phyloP scores from a whole-genome alignment of 1,140 invertebrate genomes.

The Gonioctena quinquepunctata region DNA sequence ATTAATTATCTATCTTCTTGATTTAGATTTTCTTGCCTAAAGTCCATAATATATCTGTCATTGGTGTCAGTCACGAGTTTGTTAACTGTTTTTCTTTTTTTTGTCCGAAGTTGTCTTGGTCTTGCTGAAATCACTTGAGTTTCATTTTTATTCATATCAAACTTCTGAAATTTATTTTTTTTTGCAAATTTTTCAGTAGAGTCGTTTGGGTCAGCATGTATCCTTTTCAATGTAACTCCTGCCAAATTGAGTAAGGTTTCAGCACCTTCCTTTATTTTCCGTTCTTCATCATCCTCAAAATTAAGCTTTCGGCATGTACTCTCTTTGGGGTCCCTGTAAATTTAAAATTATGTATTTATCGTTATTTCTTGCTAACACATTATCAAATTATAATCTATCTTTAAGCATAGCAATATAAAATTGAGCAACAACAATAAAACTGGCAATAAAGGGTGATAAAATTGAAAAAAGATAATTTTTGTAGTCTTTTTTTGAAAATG shows the following conservation, averaged over 20 bases:
- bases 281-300: slow-evolving; percentile 70
- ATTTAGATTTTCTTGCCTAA: not conserved
- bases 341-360: too few species aligned
- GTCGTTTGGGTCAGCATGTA: slow-evolving; percentile 31
- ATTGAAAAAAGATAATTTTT: too few species aligned
- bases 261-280: slow-evolving; percentile 77
- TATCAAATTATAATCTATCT: too few species aligned
- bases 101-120: slow-evolving; percentile 47
- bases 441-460: too few species aligned
- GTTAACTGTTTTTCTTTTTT: slow-evolving; percentile 43
- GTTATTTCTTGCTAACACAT: too few species aligned
- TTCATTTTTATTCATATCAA: slow-evolving; percentile 31
- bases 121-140: slow-evolving; percentile 40
- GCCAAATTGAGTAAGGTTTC: slow-evolving; percentile 78
- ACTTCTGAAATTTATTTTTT: slow-evolving; percentile 22
- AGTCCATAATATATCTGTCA: not conserved
- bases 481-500: too few species aligned
- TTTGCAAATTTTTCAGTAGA: slow-evolving; percentile 24
- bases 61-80: slow-evolving; percentile 28
- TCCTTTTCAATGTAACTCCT: slow-evolving; percentile 51
- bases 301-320: slow-evolving; percentile 46
- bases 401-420: too few species aligned
- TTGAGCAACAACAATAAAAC: too few species aligned
- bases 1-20: not conserved
- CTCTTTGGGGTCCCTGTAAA: slow-evolving; percentile 39